These are phyloP conservation scores for Gambusia holbrooki DNA, from an alignment of 2,113 vertebrate genomes.

Conservation along the genomic window DNA sequence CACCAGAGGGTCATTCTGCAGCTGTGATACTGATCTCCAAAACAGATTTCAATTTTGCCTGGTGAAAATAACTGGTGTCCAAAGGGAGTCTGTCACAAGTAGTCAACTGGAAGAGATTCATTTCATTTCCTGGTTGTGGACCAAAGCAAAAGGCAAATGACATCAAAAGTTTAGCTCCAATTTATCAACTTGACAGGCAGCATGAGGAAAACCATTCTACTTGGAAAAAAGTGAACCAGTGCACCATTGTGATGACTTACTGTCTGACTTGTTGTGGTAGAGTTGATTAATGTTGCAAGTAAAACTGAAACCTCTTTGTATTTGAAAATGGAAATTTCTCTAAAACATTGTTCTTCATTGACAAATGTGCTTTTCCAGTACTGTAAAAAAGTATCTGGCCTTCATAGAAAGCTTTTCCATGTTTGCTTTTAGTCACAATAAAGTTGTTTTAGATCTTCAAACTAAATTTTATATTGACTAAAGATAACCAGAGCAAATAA, in stretches of 20 bases:
- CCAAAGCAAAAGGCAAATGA: too few species aligned
- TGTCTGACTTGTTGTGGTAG: not conserved
- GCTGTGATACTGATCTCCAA: too few species aligned
- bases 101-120: too few species aligned
- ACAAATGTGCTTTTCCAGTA: not conserved
- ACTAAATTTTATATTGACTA: not conserved
- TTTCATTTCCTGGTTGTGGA: too few species aligned
- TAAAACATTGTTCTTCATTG: not conserved
- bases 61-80: too few species aligned
- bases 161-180: too few species aligned
- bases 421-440: not conserved
- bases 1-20: too few species aligned
- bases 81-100: too few species aligned
- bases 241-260: not conserved
- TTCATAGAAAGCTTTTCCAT: not conserved
- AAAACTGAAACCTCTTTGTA: not conserved
- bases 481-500: not conserved
- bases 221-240: not conserved
- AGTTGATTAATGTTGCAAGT: not conserved
- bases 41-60: too few species aligned
- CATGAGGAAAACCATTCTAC: too few species aligned
- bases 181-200: too few species aligned
- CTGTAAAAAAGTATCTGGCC: not conserved
- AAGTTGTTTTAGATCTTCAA: not conserved
- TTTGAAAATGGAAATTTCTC: not conserved